These are phyloP conservation scores for Acropora yongei DNA, from an alignment of 64 coral and sea anemone species.

Conservation along the genomic window DNA sequence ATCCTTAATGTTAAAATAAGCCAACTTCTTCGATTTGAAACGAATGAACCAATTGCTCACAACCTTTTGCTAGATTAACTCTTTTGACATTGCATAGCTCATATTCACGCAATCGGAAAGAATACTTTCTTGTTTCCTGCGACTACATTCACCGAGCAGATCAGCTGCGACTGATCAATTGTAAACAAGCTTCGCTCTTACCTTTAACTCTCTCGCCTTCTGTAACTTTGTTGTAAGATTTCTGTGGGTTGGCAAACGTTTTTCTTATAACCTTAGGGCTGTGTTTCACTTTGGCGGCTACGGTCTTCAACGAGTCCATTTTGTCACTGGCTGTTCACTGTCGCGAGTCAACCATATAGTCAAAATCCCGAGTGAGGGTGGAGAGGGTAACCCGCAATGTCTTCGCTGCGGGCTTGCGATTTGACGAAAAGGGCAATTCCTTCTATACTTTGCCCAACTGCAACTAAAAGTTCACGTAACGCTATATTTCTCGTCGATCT, in stretches of 20 bases:
- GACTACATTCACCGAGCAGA: neutral
- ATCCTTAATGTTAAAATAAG: no score
- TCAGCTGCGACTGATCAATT: no score
- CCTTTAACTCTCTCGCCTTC: slow-evolving; percentile 37
- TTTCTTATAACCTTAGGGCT: slow-evolving; percentile 89
- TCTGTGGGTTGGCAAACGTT: slow-evolving; percentile 49
- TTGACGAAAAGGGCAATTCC: no score
- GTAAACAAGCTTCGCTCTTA: neutral
- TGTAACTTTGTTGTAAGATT: slow-evolving; percentile 23
- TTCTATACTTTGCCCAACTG: no score
- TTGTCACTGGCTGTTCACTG: no score
- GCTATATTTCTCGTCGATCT: no score
- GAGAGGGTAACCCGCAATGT: neutral
- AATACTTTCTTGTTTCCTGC: neutral
- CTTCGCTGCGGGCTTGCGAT: no score
- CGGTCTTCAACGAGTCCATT: slow-evolving; percentile 77
- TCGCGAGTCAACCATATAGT: neutral
- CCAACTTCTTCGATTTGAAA: no score
- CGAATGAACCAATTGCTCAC: no score
- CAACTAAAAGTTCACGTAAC: no score
- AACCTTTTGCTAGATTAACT: neutral
- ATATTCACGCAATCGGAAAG: neutral
- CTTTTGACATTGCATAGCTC: neutral
- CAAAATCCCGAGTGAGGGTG: neutral
- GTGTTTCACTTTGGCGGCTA: slow-evolving; percentile 74